Evolutionary conservation across 2,888 invertebrate genomes (phyloP).

Genomic region (Elgonia sp.): DNA sequence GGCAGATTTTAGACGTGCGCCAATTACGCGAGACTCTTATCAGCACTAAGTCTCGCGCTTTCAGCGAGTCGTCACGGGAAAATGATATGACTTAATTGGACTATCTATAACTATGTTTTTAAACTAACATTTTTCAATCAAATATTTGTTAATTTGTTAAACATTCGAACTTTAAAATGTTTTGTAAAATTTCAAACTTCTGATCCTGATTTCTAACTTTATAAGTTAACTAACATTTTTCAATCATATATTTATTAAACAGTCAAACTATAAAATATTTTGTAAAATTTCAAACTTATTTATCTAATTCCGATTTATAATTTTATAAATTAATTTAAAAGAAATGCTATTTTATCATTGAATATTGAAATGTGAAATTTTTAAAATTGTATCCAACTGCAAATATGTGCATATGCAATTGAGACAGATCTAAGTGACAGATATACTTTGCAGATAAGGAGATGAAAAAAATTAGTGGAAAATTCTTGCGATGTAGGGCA

Average conservation of each 20-base stretch:
- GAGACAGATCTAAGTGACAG: neutral
- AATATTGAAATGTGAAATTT: too few relatives aligned
- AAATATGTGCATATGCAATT: neutral
- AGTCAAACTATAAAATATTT: too few relatives aligned
- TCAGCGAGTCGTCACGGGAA: too few relatives aligned
- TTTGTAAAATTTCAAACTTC: too few relatives aligned
- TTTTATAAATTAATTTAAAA: too few relatives aligned
- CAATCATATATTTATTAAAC: neutral
- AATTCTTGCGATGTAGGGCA: constrained; percentile 57
- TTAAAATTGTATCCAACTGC: neutral
- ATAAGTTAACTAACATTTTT: too few relatives aligned
- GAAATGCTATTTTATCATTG: too few relatives aligned
- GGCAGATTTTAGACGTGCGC: constrained; percentile 55
- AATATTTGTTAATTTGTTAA: neutral
- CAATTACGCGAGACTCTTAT: constrained; percentile 53
- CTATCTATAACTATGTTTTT: neutral
- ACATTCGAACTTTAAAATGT: too few relatives aligned
- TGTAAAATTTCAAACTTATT: too few relatives aligned
- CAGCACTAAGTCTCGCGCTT: constrained; percentile 45
- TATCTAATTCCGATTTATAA: too few relatives aligned
- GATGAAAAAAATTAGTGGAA: constrained; percentile 58
- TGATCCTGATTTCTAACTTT: too few relatives aligned
- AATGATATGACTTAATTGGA: too few relatives aligned
- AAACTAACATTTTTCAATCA: neutral
- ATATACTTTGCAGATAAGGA: constrained; percentile 32